Base-by-base conservation (phyloP, 1,140 invertebrate species). In the Aphelenchoides besseyi region DNA sequence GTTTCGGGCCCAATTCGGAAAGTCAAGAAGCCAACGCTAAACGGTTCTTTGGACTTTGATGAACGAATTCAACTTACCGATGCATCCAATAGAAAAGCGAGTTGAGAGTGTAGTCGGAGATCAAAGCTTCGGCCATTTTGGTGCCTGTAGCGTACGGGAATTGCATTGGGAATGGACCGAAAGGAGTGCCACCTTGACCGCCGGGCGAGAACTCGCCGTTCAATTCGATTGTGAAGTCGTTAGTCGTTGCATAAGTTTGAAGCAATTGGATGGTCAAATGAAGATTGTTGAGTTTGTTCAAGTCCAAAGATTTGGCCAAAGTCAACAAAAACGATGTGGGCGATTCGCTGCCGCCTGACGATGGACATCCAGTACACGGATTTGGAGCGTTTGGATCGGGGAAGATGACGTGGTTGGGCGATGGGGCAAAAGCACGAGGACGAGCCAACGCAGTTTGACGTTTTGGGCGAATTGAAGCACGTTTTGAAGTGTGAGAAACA, bases 31-130 rank as follows among this genome's bases (percentile, higher is more conserved):
- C 80, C 82, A 28, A 76, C 72, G 12, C 82, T 82, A 28, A 71
- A 77, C 61, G 28, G 30, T 35, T 8, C 5, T 8, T 5, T 59
- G 5, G 23, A 59, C 55, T 5, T 28, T 59, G 5, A 23, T 18
- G 18, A 5, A 8, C 5, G 23, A 59, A 23, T 8, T 28, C 26
- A 59, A 59, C 55, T 33, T 29, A 59, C 55, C 55, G 55, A 48
- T 48, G 41, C 41, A 48, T 48, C 41, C 41, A 73, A 63, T 83
- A 83, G 73, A 83, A 79, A 0, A 83, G 68, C 0, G 82, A 84
- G 53, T 83, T 83, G n/a, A 83, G 53, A 8, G 83, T 82, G 70
- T 71, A 84, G 57, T 83, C 82, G 48, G 73, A 77, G 68, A 83
- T 71, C 57, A 83, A 54, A 28, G 71, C 74, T 69, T 83, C 82